A percentile compares a stretch with the other conserved stretches of the same genome.
Conservation (phyloP, 1,140 invertebrate species). For the Grapholita molesta region DNA sequence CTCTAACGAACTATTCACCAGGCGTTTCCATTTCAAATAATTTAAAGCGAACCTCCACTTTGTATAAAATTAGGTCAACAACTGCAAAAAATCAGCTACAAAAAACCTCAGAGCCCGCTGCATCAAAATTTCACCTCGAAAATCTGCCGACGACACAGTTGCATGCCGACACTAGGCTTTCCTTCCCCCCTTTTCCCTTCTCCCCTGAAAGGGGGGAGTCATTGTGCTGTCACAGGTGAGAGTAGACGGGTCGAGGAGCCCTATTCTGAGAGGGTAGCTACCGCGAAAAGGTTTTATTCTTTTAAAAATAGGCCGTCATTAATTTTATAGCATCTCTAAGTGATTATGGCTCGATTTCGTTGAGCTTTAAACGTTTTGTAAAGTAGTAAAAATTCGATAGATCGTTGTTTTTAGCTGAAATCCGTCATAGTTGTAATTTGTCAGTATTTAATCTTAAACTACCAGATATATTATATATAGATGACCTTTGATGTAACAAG, state of each 20-base stretch:
- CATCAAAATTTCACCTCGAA: slow-evolving; percentile 33
- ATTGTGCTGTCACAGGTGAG: slow-evolving; percentile 36
- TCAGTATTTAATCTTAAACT: too few relatives aligned
- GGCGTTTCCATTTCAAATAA: neutral
- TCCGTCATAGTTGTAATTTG: too few relatives aligned
- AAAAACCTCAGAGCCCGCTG: neutral
- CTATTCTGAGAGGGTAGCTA: neutral
- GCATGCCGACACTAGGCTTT: slow-evolving; percentile 19
- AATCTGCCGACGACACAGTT: slow-evolving; percentile 22
- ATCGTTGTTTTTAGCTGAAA: neutral
- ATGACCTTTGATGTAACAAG: too few relatives aligned
- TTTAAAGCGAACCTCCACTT: neutral
- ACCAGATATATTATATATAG: too few relatives aligned
- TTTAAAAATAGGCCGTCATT: slow-evolving; percentile 1
- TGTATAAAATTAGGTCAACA: neutral
- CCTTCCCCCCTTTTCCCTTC: slow-evolving; percentile 16
- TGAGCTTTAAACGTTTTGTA: neutral
- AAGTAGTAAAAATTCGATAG: neutral
- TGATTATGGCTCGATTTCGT: neutral
- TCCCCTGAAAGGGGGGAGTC: slow-evolving; percentile 17
- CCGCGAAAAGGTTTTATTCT: slow-evolving; percentile 2
- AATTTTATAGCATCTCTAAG: slow-evolving; percentile 7
- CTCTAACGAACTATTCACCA: neutral
- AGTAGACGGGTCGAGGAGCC: slow-evolving; percentile 30
- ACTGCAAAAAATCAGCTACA: slow-evolving; percentile 5